A percentile compares a stretch with the other conserved stretches of the same genome.
Evolutionary conservation across 1,140 invertebrate genomes (phyloP).

Genomic region (Drosophila simulans): DNA sequence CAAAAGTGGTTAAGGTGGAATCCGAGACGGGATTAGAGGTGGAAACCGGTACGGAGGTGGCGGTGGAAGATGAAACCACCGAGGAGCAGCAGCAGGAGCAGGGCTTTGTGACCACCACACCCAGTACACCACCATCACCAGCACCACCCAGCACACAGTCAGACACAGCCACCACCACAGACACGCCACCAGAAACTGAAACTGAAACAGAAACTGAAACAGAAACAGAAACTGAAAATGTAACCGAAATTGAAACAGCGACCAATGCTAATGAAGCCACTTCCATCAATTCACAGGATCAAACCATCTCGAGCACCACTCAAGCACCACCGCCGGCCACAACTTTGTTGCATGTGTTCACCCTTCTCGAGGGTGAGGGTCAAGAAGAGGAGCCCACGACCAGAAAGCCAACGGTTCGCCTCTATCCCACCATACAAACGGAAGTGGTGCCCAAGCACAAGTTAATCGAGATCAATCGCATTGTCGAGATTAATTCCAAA

Average conservation of each 20-base stretch:
- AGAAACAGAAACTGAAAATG: conserved; percentile 19
- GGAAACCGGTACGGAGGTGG: conserved; percentile 43
- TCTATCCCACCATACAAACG: conserved; percentile 12
- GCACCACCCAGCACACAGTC: conserved; percentile 42
- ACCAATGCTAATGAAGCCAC: conserved; percentile 76
- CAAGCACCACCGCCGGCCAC: conserved; percentile 84
- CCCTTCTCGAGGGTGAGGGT: conserved; percentile 80
- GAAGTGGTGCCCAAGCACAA: conserved; percentile 85
- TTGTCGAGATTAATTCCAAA: conserved; percentile 88
- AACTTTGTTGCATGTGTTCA: conserved; percentile 86
- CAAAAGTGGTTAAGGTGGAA: conserved; percentile 51
- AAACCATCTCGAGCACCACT: conserved; percentile 27
- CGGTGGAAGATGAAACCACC: conserved; percentile 24
- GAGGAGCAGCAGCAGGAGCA: conserved; percentile 28
- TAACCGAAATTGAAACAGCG: conserved; percentile 29
- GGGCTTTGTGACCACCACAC: conserved; percentile 74
- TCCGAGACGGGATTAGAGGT: conserved; percentile 35
- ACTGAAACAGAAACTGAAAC: conserved; percentile 26
- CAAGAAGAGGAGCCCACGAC: conserved; percentile 37
- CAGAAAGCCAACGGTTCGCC: conserved; percentile 8
- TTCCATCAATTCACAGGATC: conserved; percentile 76
- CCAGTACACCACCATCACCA: conserved; percentile 69
- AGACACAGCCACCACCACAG: conserved; percentile 57
- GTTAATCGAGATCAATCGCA: conserved; percentile 88
- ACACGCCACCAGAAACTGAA: conserved; percentile 51